Percentiles rank a stretch among this genome's conserved stretches.
Evolutionary conservation across 2,113 vertebrate species (phyloP).

Genomic region (Microcebus ravelobensis): DNA sequence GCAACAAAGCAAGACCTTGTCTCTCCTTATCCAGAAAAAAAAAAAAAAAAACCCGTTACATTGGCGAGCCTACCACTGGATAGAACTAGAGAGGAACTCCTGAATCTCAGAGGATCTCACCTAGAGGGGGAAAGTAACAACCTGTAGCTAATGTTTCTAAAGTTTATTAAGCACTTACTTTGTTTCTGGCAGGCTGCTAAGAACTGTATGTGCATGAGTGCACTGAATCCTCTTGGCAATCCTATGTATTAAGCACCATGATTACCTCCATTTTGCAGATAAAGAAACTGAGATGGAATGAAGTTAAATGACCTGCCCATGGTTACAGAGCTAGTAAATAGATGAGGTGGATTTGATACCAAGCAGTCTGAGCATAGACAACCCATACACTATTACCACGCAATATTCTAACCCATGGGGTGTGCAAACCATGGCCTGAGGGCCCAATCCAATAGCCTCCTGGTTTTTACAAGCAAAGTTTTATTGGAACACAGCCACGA

Average conservation of each 20-base stretch:
- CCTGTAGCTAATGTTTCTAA: not conserved
- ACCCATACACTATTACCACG: not conserved
- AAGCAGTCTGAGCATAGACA: no score
- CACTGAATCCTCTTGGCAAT: not conserved
- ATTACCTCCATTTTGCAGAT: not conserved
- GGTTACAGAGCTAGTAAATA: not conserved
- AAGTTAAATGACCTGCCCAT: not conserved
- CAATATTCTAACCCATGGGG: not conserved
- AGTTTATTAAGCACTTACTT: not conserved
- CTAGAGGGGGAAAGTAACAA: not conserved
- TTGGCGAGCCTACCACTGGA: no score
- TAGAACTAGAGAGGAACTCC: not conserved
- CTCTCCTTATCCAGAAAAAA: no score
- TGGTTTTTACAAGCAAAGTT: constrained; percentile 47
- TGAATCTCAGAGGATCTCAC: not conserved
- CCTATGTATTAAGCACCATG: not conserved
- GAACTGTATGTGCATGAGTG: not conserved
- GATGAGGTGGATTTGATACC: not conserved
- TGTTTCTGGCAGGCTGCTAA: not conserved
- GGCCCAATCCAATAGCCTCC: not conserved
- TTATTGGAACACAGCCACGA: constrained; percentile 7
- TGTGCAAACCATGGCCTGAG: not conserved
- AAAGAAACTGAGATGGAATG: not conserved
- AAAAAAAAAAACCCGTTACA: not conserved
- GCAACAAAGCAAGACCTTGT: no score